These are phyloP conservation scores for Leucoraja ocellata DNA, from an alignment of 2,797 vertebrate genomes.

Conservation along the genomic window DNA sequence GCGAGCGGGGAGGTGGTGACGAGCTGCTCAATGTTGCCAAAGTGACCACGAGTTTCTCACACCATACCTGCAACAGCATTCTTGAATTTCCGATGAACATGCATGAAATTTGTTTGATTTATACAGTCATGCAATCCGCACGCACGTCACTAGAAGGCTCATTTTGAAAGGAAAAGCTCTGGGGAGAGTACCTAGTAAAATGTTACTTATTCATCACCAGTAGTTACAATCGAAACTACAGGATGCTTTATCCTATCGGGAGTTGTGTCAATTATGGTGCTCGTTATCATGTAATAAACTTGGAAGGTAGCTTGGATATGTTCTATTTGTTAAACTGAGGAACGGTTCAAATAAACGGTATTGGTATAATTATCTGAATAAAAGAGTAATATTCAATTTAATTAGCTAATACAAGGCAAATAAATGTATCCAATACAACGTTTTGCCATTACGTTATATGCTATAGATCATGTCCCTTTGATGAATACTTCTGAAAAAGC, in stretches of 20 bases:
- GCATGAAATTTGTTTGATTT: not conserved
- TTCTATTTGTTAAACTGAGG: not conserved
- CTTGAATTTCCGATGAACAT: not conserved
- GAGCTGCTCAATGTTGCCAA: too few species aligned
- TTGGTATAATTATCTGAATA: not conserved
- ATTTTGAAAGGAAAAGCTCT: not conserved
- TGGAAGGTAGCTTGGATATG: not conserved
- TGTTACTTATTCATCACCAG: not conserved
- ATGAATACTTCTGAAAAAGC: constrained; percentile 35
- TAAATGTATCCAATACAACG: constrained; percentile 3
- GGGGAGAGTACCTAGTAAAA: not conserved
- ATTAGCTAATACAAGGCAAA: not conserved
- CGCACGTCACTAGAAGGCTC: not conserved
- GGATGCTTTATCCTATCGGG: not conserved
- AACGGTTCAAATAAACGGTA: not conserved
- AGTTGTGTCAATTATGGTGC: not conserved
- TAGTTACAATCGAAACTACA: not conserved
- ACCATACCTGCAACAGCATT: not conserved
- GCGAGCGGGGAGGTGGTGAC: not conserved
- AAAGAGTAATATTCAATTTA: not conserved
- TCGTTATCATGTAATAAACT: too few species aligned
- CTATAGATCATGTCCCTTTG: constrained; percentile 33
- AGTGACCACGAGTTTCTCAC: not conserved
- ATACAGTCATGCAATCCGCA: not conserved
- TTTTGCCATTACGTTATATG: not conserved